phyloP scores from a whole-genome alignment of 2,888 invertebrate genomes.

The Trichopoda pennipes region DNA sequence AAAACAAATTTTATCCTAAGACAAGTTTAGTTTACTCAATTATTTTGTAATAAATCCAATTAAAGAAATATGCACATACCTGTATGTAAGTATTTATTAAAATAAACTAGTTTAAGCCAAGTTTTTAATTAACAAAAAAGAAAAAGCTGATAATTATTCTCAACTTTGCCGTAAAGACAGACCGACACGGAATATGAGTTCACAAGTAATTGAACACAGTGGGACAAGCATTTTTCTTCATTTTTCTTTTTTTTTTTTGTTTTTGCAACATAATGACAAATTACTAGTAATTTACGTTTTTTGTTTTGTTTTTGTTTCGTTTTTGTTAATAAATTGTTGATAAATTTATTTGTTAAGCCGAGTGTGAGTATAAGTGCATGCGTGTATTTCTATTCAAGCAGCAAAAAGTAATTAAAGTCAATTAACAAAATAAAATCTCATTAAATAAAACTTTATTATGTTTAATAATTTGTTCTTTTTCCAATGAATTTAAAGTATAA shows the following conservation, averaged over 20 bases:
- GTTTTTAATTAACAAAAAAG: slow-evolving; percentile 31
- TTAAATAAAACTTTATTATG: slow-evolving; percentile 53
- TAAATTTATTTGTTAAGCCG: slow-evolving; percentile 29
- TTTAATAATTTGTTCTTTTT: slow-evolving; percentile 50
- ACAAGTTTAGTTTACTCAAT: slow-evolving; percentile 61
- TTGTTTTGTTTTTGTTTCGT: too few relatives aligned
- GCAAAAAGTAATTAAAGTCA: slow-evolving; percentile 50
- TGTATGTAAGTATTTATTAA: slow-evolving; percentile 30
- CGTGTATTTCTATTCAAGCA: slow-evolving; percentile 16
- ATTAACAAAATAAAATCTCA: slow-evolving; percentile 46
- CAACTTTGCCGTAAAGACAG: slow-evolving; percentile 12
- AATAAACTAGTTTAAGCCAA: slow-evolving; percentile 58
- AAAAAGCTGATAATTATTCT: slow-evolving; percentile 54
- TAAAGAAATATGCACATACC: slow-evolving; percentile 43
- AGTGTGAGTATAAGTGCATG: slow-evolving; percentile 22
- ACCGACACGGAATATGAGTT: slow-evolving; percentile 36
- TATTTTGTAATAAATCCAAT: slow-evolving; percentile 57
- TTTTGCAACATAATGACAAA: slow-evolving; percentile 60
- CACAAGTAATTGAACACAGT: slow-evolving; percentile 25
- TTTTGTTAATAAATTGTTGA: slow-evolving; percentile 60
- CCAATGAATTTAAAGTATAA: slow-evolving; percentile 25
- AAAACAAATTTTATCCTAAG: slow-evolving; percentile 37
- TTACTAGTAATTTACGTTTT: slow-evolving; percentile 61
- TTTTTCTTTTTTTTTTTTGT: slow-evolving; percentile 1
- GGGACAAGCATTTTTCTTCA: background rate